Evolutionary conservation across 2,888 invertebrate species (phyloP), one percentile per base, ranked within the genome.

Genomic region (Rugalucina vietnamica): DNA sequence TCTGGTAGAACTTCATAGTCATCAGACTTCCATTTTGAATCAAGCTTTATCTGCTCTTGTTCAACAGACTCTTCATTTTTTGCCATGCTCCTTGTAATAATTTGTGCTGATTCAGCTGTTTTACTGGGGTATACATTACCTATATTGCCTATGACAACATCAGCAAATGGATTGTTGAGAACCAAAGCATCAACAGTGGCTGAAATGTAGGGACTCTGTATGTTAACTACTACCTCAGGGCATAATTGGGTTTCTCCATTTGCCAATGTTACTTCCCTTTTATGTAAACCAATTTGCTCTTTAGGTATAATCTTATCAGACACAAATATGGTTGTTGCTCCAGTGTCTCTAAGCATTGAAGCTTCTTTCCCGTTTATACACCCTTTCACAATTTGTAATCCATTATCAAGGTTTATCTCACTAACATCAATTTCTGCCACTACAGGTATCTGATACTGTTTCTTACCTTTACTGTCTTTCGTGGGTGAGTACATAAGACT

Each of bases 101-200:
- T 24, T 14, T 72, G 49, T 43, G 39, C 12, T 72, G 49, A 39
- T 18, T 72, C 72, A 43, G 21, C n/a, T 18, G 27, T 37, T n/a
- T 3, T 10, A 72, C n/a, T 24, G 29, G 27, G 27, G 27, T 72
- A 27, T 2, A 72, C 1, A 43, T 72, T 2, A 4, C 72, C 72
- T 72, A 72, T 37, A 43, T 72, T 72, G 21, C 72, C 72, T 72
- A 72, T 34, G 39, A 72, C 49, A 12, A 72, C 29, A 43, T 72
- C 72, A 43, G 72, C 72, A 72, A 72, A 72, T 72, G 72, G 72
- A 12, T 43, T 72, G 29, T 72, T 72, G 2, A 72, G 27, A 49
- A 72, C 72, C 34, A 72, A 72, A 39, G 72, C 72, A 72, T 24
- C 8, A 10, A 72, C 72, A 27, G 27, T 72, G 14, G 39, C 72